A percentile compares a stretch with the other conserved stretches of the same genome.
phyloP scores from a whole-genome alignment of 2,888 invertebrate genomes.

The Andrena dorsata region DNA sequence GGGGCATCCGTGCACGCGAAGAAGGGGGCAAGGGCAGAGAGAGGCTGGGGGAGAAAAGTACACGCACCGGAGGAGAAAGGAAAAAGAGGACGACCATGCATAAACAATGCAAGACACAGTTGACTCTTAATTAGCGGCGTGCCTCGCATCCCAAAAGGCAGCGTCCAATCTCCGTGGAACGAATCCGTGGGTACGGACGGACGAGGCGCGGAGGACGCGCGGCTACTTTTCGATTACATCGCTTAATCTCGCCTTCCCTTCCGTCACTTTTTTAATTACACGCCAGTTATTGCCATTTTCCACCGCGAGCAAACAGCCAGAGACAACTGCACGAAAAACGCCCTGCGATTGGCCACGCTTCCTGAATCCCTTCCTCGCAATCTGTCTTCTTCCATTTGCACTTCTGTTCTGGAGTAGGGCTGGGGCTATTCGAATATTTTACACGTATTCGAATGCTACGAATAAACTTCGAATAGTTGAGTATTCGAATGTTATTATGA shows the following conservation, averaged over 20 bases:
- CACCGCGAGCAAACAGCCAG: neutral
- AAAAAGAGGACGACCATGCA: conserved; percentile 44
- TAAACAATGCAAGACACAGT: conserved; percentile 58
- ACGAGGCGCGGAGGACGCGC: conserved; percentile 19
- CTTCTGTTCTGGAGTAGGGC: neutral
- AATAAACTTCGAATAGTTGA: too few species aligned
- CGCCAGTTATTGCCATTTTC: neutral
- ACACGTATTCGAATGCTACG: too few species aligned
- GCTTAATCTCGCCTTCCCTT: neutral
- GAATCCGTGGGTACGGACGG: conserved; percentile 27
- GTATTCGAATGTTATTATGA: too few species aligned
- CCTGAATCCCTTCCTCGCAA: neutral
- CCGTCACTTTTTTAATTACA: conserved; percentile 36
- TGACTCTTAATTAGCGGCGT: conserved; percentile 56
- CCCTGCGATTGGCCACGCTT: neutral
- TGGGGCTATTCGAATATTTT: too few species aligned
- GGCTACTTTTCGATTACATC: conserved; percentile 27
- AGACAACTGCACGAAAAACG: neutral
- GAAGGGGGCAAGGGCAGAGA: neutral
- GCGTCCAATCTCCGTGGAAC: conserved; percentile 42
- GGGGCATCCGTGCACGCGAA: neutral
- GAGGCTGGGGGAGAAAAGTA: conserved; percentile 7
- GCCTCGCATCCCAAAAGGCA: conserved; percentile 31
- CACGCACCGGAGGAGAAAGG: conserved; percentile 4
- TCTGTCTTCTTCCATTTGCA: neutral